Evolutionary conservation across 2,797 vertebrate genomes (phyloP), one percentile per base, ranked within the genome.

Genomic region (Trachurus trachurus): DNA sequence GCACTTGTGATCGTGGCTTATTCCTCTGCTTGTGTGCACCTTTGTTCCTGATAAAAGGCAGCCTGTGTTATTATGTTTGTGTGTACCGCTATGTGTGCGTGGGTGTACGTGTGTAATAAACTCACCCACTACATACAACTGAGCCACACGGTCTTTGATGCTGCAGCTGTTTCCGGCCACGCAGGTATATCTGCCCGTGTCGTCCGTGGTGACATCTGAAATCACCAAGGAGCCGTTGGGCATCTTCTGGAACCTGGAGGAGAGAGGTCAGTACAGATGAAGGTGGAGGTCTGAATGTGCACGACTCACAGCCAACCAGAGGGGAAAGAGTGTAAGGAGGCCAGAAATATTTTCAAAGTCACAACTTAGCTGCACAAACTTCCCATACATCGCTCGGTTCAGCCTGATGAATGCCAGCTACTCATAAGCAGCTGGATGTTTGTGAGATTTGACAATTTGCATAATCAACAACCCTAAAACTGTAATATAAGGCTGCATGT

Each of bases 141-240:
- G 96, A 40, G 97, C 97, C 71, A 96, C 95, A 0, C 94, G 93
- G 88, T 98, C 96, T 86, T 95, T 96, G 94, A 99, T 99, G 94
- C 95, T 97, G 93, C 98, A 99, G 93, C 96, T 98, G 92, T 99
- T 99, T 80, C 98, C 98, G 0, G 97, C 98, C 0, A 99, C 97
- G 81, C 98, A 99, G 0, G 97, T 98, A 65, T 99, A 99, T 69
- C 93, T 95, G 71, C 98, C 98, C 0, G 97, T 97, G 92, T 99
- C 98, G 31, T 99, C 97, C 0, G 95, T 95, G 56, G 94, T 96
- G 71, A 99, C 98, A 0, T 98, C 96, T 0, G 92, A 94, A 69
- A 99, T 98, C 74, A 98, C 92, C 81, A 99, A 82, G 54, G 98
- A 98, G 82, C 97, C 97, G 0, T 99, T 99, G 60, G 96, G 90